These are phyloP conservation scores for Ophion costatus DNA, from an alignment of 2,888 invertebrate genomes.

Conservation along the genomic window DNA sequence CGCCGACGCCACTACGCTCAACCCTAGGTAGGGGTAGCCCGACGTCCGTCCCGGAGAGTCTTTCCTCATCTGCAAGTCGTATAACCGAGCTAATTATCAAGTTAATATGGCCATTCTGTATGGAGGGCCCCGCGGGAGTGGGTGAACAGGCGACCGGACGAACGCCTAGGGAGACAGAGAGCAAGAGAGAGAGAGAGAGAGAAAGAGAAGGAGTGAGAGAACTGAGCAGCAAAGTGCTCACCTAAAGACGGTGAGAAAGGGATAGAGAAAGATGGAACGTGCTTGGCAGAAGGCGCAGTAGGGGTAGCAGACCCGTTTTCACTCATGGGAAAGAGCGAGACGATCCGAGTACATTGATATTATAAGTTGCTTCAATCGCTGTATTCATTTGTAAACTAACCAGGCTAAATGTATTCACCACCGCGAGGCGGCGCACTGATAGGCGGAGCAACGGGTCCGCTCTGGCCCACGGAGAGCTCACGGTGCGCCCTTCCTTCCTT, in stretches of 20 bases:
- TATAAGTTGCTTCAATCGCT: constrained; percentile 90
- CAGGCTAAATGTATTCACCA: constrained; percentile 84
- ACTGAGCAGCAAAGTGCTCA: constrained; percentile 47
- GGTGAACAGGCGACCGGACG: constrained; percentile 74
- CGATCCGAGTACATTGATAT: constrained; percentile 87
- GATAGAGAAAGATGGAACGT: constrained; percentile 55
- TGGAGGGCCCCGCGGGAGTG: constrained; percentile 85
- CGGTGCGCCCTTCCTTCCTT: constrained; percentile 78
- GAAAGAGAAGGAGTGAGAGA: constrained; percentile 44
- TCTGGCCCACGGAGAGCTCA: constrained; percentile 75
- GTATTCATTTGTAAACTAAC: constrained; percentile 89
- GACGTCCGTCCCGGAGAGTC: constrained; percentile 84
- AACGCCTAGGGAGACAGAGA: constrained; percentile 60
- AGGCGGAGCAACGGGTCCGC: constrained; percentile 82
- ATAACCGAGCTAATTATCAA: constrained; percentile 96
- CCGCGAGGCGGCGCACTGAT: constrained; percentile 82
- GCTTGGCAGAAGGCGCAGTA: constrained; percentile 66
- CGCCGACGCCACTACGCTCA: constrained; percentile 74
- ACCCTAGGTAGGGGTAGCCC: constrained; percentile 83
- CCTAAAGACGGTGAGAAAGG: constrained; percentile 50
- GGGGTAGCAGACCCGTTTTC: constrained; percentile 71
- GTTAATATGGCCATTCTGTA: constrained; percentile 93
- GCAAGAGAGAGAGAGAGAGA: constrained; percentile 66
- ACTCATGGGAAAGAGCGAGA: constrained; percentile 79
- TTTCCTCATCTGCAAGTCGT: constrained; percentile 94